Base-by-base conservation (phyloP, 2,113 vertebrate species). In the Mystacornis crossleyi region DNA sequence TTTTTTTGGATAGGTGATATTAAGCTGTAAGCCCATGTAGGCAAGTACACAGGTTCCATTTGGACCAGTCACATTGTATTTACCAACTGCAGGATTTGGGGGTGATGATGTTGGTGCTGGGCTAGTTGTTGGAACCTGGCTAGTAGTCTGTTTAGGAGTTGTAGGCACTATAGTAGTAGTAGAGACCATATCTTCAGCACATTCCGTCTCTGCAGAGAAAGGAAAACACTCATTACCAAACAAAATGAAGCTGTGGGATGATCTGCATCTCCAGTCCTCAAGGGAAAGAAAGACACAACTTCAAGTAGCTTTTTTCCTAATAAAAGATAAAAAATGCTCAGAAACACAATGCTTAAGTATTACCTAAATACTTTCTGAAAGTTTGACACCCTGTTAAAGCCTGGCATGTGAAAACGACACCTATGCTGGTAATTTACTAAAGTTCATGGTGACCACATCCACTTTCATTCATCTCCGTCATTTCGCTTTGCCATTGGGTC, bases 21-120 rank as follows among this genome's bases (percentile, higher is more conserved):
- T 99, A 86, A 99, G 97, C 96, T 99, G 99, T 58, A 99, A 95
- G 29, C 98, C 99, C 99, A 99, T 98, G 60, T 55, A 97, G 43
- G 99, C 99, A 96, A 99, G 97, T 29, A 99, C 95, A 94, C 99
- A 99, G 5, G 98, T 99, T 91, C 98, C 98, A 8, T 98, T 98
- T 67, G 15, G 8, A 51, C 95, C 97, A 15, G 67, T 98, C 38
- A 99, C 97, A 0, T 94, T 98, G 96, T 99, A 99, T 40, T 26
- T 97, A 26, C 96, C 97, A 40, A 89, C 97, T 1, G 73, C 26
- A 15, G 99, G 99, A 42, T 60, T 95, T 26, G 79, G 0, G 6
- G 98, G 96, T 2, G 95, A 86, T 9, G 97, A 95, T 1, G 97
- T 95, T 13, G 98, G 84, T 31, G 89, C 79, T 12, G 94, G 82